Evolutionary conservation across 2,888 invertebrate species (phyloP), one percentile per base, ranked within the genome.

Genomic region (Pristionchus exspectatus): DNA sequence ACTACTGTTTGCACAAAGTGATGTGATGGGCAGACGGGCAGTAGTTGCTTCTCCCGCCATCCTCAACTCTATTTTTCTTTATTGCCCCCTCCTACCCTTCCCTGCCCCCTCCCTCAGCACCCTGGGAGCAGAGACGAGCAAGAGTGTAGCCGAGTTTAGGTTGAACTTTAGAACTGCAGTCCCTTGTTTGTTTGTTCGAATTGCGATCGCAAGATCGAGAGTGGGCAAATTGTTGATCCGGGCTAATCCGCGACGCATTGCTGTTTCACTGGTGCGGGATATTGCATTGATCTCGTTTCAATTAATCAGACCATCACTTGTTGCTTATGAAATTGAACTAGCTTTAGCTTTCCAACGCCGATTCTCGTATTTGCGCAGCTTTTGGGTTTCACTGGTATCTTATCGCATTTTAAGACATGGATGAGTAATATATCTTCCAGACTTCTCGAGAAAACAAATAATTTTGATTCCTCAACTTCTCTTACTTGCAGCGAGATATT

Each of bases 1-100:
- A 50, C 44, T 50, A 44, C 44, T 77, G 74, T 77, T 77, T 77
- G 74, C 74, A 38, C 24, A 77, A 30, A 77, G 10, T 77, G 74
- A 77, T 77, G 74, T 77, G 74, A 77, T 77, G 44, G 16, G 69
- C 30, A 69, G 69, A 24, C 66, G 18, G 69, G 3, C 18, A 30
- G 44, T 69, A 69, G 12, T 69, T 27, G 69, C 69, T 69, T 63
- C 21, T n/a, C 9, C 63, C 21, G n/a, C 63, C 3, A 63, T 63
- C 63, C 63, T 63, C 63, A n/a, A 24, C n/a, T 63, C n/a, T 63
- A 21, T 21, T 18, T 63, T 7, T 30, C 30, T 30, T 27, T 30
- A 69, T 69, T 69, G 69, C 69, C 1, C 69, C 69, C 30, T 69
- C 10, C 27, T 21, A 5, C 63, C 69, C 33, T 0, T 33, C 33